Evolutionary conservation across 2,888 invertebrate genomes (phyloP).

Genomic region (Metopia argyrocephala): DNA sequence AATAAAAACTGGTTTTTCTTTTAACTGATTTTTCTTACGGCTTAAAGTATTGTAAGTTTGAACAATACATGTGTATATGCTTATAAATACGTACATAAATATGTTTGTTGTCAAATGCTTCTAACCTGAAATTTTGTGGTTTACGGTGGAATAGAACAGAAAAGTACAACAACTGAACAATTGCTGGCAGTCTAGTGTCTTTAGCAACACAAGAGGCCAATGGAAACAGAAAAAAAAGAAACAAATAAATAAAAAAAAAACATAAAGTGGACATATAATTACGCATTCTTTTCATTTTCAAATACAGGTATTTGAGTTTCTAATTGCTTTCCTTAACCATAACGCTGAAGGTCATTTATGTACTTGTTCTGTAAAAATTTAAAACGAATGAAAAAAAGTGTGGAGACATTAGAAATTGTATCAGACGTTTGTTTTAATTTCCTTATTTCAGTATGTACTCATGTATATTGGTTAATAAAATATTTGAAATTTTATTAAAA

Average conservation of each 20-base stretch:
- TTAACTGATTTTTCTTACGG: not conserved
- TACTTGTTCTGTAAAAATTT: conserved; percentile 5
- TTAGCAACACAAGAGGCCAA: too few relatives aligned
- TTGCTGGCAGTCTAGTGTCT: too few relatives aligned
- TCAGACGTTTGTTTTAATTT: conserved; percentile 13
- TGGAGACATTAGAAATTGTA: conserved; percentile 2
- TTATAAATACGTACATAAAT: conserved; percentile 6
- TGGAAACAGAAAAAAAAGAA: too few relatives aligned
- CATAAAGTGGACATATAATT: conserved; percentile 19
- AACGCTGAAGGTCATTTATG: conserved; percentile 54
- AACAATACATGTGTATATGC: too few relatives aligned
- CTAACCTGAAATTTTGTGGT: conserved; percentile 20
- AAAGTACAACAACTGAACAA: too few relatives aligned
- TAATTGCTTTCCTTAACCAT: not conserved
- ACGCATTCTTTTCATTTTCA: conserved; percentile 42
- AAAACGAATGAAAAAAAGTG: not conserved
- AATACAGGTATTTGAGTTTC: not conserved
- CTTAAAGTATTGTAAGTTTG: conserved; percentile 20
- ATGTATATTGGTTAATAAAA: not conserved
- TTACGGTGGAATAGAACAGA: not conserved
- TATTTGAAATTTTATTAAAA: conserved; percentile 16
- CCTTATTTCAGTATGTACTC: conserved; percentile 25
- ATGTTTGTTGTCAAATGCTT: conserved; percentile 24
- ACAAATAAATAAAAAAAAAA: not conserved
- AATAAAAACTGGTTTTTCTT: conserved; percentile 28